Percentiles rank a stretch among this genome's conserved stretches.
These are phyloP conservation scores for Stenoptilia bipunctidactyla DNA, from an alignment of 2,888 invertebrate genomes.

Conservation along the genomic window DNA sequence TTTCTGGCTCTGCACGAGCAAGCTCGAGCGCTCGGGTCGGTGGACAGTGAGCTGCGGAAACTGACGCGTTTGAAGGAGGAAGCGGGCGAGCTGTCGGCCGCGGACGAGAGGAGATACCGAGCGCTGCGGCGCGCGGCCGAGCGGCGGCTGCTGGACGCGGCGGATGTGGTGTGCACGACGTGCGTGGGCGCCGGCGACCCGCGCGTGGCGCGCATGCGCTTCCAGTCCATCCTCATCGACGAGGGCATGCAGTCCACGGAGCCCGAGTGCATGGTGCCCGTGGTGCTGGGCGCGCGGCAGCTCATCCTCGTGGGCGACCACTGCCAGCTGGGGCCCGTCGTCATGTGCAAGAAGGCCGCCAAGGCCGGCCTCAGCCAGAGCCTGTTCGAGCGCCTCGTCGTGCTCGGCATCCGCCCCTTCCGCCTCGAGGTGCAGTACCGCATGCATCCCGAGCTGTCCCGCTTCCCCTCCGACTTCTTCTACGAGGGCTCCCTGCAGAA, in stretches of 20 bases:
- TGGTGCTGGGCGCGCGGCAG: conserved; percentile 96
- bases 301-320: conserved; percentile 98
- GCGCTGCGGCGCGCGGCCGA: conserved; percentile 92
- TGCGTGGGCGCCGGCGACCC: conserved; percentile 99
- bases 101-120: conserved; percentile 95
- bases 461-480: conserved; percentile 99
- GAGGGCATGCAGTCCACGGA: conserved; percentile 98
- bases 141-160: conserved; percentile 90
- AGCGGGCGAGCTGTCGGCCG: conserved; percentile 95
- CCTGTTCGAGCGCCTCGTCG: conserved; percentile 96
- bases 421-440: conserved; percentile 97
- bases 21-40: conserved; percentile 93
- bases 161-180: conserved; percentile 99
- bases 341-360: conserved; percentile 99
- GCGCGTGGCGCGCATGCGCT: conserved; percentile 91
- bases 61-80: conserved; percentile 97
- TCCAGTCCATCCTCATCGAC: conserved; percentile 96
- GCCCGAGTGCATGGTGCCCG: conserved; percentile 99
- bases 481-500: conserved; percentile 99
- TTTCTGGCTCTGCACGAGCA: conserved; percentile 98
- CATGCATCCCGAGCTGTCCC: conserved; percentile 98
- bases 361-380: conserved; percentile 97
- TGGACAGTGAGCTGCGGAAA: conserved; percentile 90
- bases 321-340: conserved; percentile 98
- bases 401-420: conserved; percentile 96